These are phyloP conservation scores for Lacerta viridis DNA, from an alignment of 2,797 vertebrate genomes.

Conservation along the genomic window DNA sequence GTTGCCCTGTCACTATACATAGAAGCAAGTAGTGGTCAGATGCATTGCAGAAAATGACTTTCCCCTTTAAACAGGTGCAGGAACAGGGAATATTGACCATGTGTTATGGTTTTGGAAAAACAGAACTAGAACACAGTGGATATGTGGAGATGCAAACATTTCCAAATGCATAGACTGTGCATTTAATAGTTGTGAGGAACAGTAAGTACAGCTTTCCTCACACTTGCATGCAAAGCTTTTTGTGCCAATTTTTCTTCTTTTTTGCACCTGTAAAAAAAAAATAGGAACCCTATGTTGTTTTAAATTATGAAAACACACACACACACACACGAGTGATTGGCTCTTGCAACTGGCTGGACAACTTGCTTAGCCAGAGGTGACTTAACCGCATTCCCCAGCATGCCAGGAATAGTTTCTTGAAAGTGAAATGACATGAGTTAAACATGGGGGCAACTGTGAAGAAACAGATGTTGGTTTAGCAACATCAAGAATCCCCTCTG, in stretches of 20 bases:
- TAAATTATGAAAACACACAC: background rate
- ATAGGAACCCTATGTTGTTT: background rate
- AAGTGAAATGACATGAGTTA: conserved; percentile 47
- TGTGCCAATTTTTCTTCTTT: background rate
- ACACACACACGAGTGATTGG: background rate
- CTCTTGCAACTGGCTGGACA: conserved; percentile 12
- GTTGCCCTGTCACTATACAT: background rate
- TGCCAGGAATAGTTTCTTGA: conserved; percentile 48
- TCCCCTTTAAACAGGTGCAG: background rate
- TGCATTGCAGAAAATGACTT: background rate
- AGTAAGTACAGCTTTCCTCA: background rate
- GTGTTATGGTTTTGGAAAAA: background rate
- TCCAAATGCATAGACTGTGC: background rate
- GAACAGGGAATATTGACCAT: background rate
- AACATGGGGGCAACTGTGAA: conserved; percentile 29
- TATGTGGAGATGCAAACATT: background rate
- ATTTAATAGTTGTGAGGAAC: background rate
- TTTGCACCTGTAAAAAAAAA: background rate
- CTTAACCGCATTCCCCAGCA: conserved; percentile 33
- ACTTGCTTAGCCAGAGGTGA: conserved; percentile 22
- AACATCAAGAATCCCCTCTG: conserved; percentile 35
- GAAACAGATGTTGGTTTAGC: conserved; percentile 36
- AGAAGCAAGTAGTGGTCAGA: background rate
- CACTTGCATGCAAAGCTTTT: background rate
- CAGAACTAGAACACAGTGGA: background rate